Conservation (phyloP, 2,797 vertebrate genomes). For the Anabas testudineus region DNA sequence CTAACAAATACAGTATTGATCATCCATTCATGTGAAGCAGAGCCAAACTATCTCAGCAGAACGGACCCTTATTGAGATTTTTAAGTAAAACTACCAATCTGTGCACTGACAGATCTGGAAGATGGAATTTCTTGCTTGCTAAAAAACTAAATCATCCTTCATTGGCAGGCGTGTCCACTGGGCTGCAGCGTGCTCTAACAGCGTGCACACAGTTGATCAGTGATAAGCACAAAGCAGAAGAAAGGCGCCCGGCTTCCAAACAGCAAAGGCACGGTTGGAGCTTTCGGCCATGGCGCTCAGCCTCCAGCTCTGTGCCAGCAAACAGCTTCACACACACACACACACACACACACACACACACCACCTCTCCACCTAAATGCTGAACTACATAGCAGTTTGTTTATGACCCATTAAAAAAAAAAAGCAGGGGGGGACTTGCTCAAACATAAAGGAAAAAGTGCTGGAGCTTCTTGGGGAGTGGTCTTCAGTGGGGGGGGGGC, state of each 20-base stretch:
- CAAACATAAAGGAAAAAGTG: conserved; percentile 67
- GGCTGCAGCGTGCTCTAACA: conserved; percentile 11
- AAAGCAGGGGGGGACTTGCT: conserved; percentile 42
- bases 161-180: conserved; percentile 8
- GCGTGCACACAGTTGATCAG: conserved; percentile 50
- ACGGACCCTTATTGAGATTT: not conserved
- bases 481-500: conserved; percentile 42
- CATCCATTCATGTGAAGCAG: conserved; percentile 12
- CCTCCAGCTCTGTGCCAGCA: conserved; percentile 48
- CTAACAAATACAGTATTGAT: conserved; percentile 5
- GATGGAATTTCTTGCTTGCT: not conserved
- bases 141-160: conserved; percentile 12
- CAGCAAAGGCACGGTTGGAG: conserved; percentile 58
- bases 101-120: not conserved
- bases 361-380: not conserved
- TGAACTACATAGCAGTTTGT: conserved; percentile 64
- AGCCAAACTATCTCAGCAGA: not conserved
- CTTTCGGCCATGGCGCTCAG: conserved; percentile 38
- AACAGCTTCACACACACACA: conserved; percentile 37
- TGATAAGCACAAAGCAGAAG: conserved; percentile 52
- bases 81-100: not conserved
- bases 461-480: conserved; percentile 66
- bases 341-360: conserved; percentile 3
- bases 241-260: conserved; percentile 54
- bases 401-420: conserved; percentile 64